A percentile compares a stretch with the other conserved stretches of the same genome.
phyloP scores from a whole-genome alignment of 2,797 vertebrate genomes.

The Tinamus major region DNA sequence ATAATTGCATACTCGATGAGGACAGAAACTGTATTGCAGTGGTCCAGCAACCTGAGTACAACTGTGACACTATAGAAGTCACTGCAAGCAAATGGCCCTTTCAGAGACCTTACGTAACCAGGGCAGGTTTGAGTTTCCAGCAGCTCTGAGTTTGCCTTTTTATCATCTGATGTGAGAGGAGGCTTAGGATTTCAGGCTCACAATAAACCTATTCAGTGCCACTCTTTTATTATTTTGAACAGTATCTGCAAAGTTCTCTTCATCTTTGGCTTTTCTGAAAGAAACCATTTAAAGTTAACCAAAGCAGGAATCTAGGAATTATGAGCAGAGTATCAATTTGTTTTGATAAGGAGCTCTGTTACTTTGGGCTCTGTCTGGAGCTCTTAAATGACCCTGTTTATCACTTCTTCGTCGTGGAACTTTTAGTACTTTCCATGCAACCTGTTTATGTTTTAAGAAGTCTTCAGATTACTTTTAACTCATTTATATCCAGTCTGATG shows the following conservation, averaged over 20 bases:
- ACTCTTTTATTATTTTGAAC: conserved; percentile 75
- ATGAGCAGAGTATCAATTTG: conserved; percentile 71
- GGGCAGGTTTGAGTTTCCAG: conserved; percentile 80
- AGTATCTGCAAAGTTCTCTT: conserved; percentile 70
- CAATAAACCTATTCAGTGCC: conserved; percentile 78
- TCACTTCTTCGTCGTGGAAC: conserved; percentile 34
- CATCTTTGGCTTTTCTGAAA: conserved; percentile 76
- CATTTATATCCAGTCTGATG: background rate
- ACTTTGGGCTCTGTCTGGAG: conserved; percentile 71
- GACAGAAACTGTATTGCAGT: conserved; percentile 65
- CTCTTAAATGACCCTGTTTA: conserved; percentile 74
- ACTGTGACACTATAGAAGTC: conserved; percentile 68
- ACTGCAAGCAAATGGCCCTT: conserved; percentile 73
- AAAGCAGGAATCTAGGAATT: conserved; percentile 68
- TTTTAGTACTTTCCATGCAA: conserved; percentile 61
- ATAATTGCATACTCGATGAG: conserved; percentile 52
- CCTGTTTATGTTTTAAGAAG: conserved; percentile 49
- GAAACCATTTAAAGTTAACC: conserved; percentile 79
- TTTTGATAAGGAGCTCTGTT: conserved; percentile 64
- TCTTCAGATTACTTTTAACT: conserved; percentile 38
- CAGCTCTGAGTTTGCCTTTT: conserved; percentile 76
- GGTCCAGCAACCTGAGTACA: conserved; percentile 68
- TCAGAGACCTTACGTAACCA: conserved; percentile 77
- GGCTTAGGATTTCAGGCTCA: conserved; percentile 80
- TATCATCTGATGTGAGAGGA: conserved; percentile 79